Conservation (phyloP, 2,888 invertebrate species). For the Mimumesa dahlbomi region DNA sequence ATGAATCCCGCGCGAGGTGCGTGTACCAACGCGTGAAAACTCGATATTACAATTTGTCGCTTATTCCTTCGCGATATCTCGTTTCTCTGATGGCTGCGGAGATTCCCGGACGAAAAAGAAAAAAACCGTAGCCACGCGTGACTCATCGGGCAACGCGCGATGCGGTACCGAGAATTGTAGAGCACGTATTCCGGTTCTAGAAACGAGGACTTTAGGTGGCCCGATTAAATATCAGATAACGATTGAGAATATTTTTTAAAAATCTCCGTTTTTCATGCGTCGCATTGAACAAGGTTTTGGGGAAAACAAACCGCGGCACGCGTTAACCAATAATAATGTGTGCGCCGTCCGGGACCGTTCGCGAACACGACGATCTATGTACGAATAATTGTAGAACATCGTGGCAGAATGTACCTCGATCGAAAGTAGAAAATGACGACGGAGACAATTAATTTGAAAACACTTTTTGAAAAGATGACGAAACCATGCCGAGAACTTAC, state of each 20-base stretch:
- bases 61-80: conserved; percentile 23
- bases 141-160: conserved; percentile 40
- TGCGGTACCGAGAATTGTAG: conserved; percentile 37
- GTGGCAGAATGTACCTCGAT: too few species aligned
- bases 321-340: background rate
- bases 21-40: too few species aligned
- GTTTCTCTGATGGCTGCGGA: conserved; percentile 29
- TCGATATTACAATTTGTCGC: background rate
- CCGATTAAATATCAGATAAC: conserved; percentile 2
- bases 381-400: too few species aligned
- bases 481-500: conserved; percentile 3
- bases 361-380: too few species aligned
- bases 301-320: too few species aligned
- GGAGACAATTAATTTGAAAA: background rate
- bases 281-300: too few species aligned
- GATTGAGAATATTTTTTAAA: background rate
- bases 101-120: conserved; percentile 43
- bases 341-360: too few species aligned
- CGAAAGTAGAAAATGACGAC: too few species aligned
- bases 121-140: conserved; percentile 33
- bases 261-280: background rate
- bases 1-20: background rate
- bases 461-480: conserved; percentile 26
- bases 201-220: too few species aligned
- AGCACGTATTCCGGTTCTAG: conserved; percentile 43